A percentile compares a stretch with the other conserved stretches of the same genome.
Evolutionary conservation across 2,888 invertebrate species (phyloP).

Genomic region (Acanthacorydalis orientalis): DNA sequence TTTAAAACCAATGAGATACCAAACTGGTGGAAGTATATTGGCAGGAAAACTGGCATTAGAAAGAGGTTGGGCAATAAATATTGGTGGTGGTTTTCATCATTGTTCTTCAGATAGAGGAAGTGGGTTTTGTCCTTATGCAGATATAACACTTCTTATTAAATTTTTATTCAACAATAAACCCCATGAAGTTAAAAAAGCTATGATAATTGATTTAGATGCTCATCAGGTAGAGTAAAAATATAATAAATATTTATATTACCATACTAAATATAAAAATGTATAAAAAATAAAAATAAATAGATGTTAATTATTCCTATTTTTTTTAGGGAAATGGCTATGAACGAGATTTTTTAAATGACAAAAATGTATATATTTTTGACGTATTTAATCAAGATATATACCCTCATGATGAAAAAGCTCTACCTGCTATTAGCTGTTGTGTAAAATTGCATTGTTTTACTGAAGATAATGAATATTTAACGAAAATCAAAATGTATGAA

Average conservation of each 20-base stretch:
- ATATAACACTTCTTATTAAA: constrained; percentile 62
- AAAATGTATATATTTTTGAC: constrained; percentile 71
- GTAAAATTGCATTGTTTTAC: constrained; percentile 47
- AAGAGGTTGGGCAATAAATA: constrained; percentile 75
- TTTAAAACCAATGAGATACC: constrained; percentile 62
- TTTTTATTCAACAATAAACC: constrained; percentile 41
- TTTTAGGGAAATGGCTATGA: constrained; percentile 74
- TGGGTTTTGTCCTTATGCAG: constrained; percentile 83
- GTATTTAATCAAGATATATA: constrained; percentile 71
- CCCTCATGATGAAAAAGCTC: constrained; percentile 59
- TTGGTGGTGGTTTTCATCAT: constrained; percentile 87
- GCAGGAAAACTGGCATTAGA: constrained; percentile 70
- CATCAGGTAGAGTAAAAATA: constrained; percentile 51
- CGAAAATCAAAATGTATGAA: constrained; percentile 43
- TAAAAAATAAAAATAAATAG: constrained; percentile 1
- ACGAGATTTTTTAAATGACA: constrained; percentile 54
- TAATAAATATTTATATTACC: not conserved
- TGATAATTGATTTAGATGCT: constrained; percentile 85
- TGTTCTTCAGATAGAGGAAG: constrained; percentile 60
- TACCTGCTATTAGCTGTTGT: constrained; percentile 49
- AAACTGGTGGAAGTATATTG: constrained; percentile 69
- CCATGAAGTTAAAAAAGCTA: constrained; percentile 41
- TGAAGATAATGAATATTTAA: constrained; percentile 52
- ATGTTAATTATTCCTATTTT: constrained; percentile 6
- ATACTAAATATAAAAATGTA: too few relatives aligned